Evolutionary conservation across 2,888 invertebrate species (phyloP), one percentile per base, ranked within the genome.

Genomic region (Catonia carolina): DNA sequence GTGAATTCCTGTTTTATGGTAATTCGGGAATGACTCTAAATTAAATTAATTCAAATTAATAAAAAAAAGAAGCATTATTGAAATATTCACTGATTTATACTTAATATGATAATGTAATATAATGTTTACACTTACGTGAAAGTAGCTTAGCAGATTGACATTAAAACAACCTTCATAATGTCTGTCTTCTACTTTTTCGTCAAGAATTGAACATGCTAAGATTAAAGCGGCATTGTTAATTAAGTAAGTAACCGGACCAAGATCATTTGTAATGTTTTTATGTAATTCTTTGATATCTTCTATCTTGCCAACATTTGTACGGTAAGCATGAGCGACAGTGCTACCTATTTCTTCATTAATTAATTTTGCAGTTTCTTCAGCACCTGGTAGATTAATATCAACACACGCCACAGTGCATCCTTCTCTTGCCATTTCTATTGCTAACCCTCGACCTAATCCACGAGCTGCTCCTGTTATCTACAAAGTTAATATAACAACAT

Each of bases 401-500:
- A 60, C 58, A 14, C 60, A 59, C 1, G 55, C 61, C 2, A 63
- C 17, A 6, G 48, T 53, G 31, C 60, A 48, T 23, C 73, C 73
- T 59, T 69, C 66, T 47, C 69, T 67, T 1, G 72, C 72, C 56
- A 75, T 66, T 45, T 70, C 68, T 33, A 72, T 59, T 15, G 71
- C 71, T 35, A 75, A 70, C 63, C 72, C 73, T 23, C 72, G 71
- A 6, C 75, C 75, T 60, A 75, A 66, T 18, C 75, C 75, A 59
- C 73, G 73, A 55, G 72, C 75, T 51, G 73, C 74, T 22, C 75
- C 75, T 17, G 75, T 75, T 33, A 75, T 70, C 73, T 74, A 39
- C 2, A n/a, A n/a, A n/a, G n/a, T n/a, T n/a, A n/a, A n/a, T n/a
- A n/a, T n/a, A n/a, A n/a, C n/a, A n/a, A n/a, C n/a, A n/a, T n/a